phyloP scores from a whole-genome alignment of 2,113 vertebrate species.

The Zingel zingel region DNA sequence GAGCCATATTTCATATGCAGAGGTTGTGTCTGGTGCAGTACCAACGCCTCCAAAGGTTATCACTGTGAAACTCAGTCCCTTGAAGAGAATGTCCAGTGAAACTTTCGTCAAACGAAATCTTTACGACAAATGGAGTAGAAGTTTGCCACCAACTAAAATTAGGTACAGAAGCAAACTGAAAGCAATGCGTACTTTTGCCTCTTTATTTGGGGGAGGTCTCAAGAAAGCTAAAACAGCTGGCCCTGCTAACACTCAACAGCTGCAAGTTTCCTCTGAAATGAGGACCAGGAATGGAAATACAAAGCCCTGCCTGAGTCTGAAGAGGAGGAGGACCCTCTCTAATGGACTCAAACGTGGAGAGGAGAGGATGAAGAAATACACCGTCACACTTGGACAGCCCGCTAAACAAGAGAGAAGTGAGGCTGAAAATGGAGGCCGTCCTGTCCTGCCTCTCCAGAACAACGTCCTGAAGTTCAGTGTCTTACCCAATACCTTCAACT shows the following conservation, averaged over 20 bases:
- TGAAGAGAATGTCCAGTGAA: background rate
- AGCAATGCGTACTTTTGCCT: background rate
- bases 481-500: slow-evolving; percentile 73
- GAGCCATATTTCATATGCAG: background rate
- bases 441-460: slow-evolving; percentile 9
- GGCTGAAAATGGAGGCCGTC: slow-evolving; percentile 6
- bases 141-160: slow-evolving; percentile 15
- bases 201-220: rapidly evolving
- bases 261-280: background rate
- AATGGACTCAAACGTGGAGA: background rate
- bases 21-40: background rate
- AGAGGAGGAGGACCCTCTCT: background rate
- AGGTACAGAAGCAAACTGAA: background rate
- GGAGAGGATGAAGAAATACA: background rate
- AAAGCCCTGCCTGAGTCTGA: background rate
- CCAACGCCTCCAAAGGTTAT: slow-evolving; percentile 61
- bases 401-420: background rate
- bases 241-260: background rate
- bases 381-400: background rate
- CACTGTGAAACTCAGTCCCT: slow-evolving; percentile 40
- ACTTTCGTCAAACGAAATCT: slow-evolving; percentile 42
- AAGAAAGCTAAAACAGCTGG: background rate
- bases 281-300: background rate
- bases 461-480: slow-evolving; percentile 70
- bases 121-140: slow-evolving; percentile 58